Percentiles rank a stretch among this genome's conserved stretches.
Evolutionary conservation across 37 sponge, comb jelly and placozoan species (phyloP).

Genomic region (Beroe ovata): DNA sequence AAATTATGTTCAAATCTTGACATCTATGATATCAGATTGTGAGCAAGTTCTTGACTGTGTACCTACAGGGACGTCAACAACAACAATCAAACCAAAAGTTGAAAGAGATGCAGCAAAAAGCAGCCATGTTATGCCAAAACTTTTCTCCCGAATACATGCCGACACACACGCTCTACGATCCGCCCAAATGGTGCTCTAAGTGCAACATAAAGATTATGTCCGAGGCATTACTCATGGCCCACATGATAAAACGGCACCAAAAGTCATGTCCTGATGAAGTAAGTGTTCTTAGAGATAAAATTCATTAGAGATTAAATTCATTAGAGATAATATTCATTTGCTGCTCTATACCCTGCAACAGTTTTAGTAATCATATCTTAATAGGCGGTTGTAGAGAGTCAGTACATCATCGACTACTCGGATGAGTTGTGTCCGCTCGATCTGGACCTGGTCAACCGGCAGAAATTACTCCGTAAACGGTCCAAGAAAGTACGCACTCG

Average conservation of each 20-base stretch:
- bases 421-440: constrained; percentile 47
- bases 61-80: not conserved
- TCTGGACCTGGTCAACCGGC: constrained; percentile 32
- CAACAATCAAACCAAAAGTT: not conserved
- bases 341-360: too few species aligned
- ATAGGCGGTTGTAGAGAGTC: constrained; percentile 38
- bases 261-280: constrained; percentile 20
- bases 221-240: constrained; percentile 51
- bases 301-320: constrained; percentile 28
- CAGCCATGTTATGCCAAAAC: constrained; percentile 57
- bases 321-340: too few species aligned
- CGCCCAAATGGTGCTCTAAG: constrained; percentile 45
- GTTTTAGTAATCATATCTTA: too few species aligned
- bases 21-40: too few species aligned
- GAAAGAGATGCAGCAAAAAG: constrained; percentile 61
- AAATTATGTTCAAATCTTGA: too few species aligned
- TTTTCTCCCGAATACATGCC: constrained; percentile 35
- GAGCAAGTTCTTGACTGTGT: too few species aligned
- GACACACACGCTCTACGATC: constrained; percentile 56
- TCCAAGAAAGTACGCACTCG: constrained; percentile 52
- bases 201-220: constrained; percentile 49
- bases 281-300: constrained; percentile 2
- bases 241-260: constrained; percentile 65
- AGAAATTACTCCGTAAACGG: constrained; percentile 43
- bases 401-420: constrained; percentile 46